These are phyloP conservation scores for Kryptolebias ocellatus DNA, from an alignment of 2,797 vertebrate species.

Conservation along the genomic window DNA sequence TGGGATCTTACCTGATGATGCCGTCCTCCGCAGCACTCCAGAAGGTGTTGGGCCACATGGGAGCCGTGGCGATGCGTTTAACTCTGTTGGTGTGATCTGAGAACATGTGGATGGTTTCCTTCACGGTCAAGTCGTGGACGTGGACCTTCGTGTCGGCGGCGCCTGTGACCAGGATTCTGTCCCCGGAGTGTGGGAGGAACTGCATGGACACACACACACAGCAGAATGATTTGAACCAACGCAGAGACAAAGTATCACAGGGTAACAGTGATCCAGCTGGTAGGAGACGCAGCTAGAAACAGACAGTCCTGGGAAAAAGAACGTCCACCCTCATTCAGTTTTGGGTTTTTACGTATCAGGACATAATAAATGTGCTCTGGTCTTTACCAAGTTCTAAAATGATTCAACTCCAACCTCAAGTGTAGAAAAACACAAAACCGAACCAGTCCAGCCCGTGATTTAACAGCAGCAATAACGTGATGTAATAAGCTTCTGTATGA, in stretches of 20 bases:
- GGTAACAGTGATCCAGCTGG: background rate
- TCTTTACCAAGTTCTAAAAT: too few species aligned
- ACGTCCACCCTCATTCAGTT: too few species aligned
- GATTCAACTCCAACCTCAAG: too few species aligned
- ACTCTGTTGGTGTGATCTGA: slow-evolving; percentile 98
- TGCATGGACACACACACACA: slow-evolving; percentile 58
- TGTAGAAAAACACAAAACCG: too few species aligned
- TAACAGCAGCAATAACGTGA: too few species aligned
- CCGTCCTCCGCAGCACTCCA: slow-evolving; percentile 99
- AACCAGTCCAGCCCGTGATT: too few species aligned
- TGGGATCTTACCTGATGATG: slow-evolving; percentile 86
- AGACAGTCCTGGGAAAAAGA: too few species aligned
- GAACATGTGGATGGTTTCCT: slow-evolving; percentile 99
- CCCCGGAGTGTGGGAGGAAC: slow-evolving; percentile 96
- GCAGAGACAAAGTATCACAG: slow-evolving; percentile 7
- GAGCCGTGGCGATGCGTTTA: slow-evolving; percentile 95
- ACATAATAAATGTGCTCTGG: too few species aligned
- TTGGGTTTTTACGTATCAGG: too few species aligned
- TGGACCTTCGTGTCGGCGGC: slow-evolving; percentile 98
- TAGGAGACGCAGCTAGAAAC: too few species aligned
- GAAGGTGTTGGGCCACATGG: slow-evolving; percentile 99
- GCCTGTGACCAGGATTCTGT: slow-evolving; percentile 95
- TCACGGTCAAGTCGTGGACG: slow-evolving; percentile 93
- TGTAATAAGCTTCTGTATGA: too few species aligned
- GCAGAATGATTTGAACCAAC: background rate